phyloP scores from a whole-genome alignment of 2,113 vertebrate species.

The Lates calcarifer region DNA sequence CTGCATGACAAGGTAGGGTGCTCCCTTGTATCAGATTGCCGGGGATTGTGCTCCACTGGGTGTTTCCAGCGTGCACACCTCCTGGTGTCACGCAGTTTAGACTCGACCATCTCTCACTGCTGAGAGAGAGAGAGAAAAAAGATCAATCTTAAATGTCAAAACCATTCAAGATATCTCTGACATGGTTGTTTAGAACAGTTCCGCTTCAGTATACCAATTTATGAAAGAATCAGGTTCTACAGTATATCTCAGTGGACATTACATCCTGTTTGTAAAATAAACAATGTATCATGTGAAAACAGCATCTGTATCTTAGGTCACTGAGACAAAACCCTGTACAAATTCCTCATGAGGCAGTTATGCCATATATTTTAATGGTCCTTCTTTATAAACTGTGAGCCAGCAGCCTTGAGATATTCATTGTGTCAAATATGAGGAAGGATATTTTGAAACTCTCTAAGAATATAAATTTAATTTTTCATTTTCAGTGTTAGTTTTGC shows the following conservation, averaged over 20 bases:
- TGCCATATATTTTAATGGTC: too few species aligned
- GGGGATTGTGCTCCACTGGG: conserved; percentile 52
- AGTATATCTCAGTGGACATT: conserved; percentile 23
- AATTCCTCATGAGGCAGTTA: neutral
- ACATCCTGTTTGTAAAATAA: conserved; percentile 21
- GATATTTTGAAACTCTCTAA: neutral
- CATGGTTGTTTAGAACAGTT: conserved; percentile 50
- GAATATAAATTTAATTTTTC: too few species aligned
- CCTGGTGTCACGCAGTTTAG: conserved; percentile 32
- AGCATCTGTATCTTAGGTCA: neutral
- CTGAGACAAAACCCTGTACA: neutral
- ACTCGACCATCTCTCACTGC: conserved; percentile 17
- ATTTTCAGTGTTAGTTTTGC: too few species aligned
- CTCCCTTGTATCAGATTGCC: conserved; percentile 57
- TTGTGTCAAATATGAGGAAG: neutral
- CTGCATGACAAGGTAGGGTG: conserved; percentile 59
- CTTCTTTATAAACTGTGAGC: too few species aligned
- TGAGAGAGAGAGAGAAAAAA: neutral
- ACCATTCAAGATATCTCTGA: conserved; percentile 42
- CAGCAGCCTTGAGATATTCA: neutral
- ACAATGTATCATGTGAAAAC: neutral
- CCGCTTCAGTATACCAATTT: conserved; percentile 33
- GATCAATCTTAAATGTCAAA: conserved; percentile 63
- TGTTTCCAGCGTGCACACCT: conserved; percentile 34
- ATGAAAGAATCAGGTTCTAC: conserved; percentile 19